These are phyloP conservation scores for Sarcophaga bullata DNA, from an alignment of 1,140 invertebrate genomes.

Conservation along the genomic window DNA sequence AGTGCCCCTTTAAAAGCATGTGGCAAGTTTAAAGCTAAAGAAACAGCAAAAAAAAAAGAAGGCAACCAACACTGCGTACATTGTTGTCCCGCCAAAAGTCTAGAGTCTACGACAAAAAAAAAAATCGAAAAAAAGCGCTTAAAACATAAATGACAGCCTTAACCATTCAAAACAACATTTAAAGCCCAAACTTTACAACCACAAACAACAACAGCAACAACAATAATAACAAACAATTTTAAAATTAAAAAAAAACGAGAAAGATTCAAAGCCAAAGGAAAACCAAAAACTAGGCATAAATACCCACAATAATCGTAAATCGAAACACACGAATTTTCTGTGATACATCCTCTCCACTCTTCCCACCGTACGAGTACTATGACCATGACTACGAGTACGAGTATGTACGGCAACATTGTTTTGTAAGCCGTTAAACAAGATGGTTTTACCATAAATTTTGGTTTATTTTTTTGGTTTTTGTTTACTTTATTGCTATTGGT, in stretches of 20 bases:
- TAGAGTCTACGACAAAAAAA: not conserved
- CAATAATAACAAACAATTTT: not conserved
- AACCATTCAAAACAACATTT: constrained; percentile 18
- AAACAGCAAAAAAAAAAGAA: no score
- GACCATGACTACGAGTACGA: not conserved
- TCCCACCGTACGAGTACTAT: no score
- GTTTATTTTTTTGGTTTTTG: constrained; percentile 16
- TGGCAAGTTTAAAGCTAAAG: constrained; percentile 1
- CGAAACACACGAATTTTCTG: not conserved
- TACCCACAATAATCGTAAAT: constrained; percentile 16
- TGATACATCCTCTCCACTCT: no score
- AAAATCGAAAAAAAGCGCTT: not conserved
- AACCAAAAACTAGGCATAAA: not conserved
- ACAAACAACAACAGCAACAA: not conserved
- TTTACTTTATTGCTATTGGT: not conserved
- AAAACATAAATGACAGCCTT: constrained; percentile 11
- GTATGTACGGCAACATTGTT: constrained; percentile 11
- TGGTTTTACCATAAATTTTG: constrained; percentile 19
- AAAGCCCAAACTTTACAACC: not conserved
- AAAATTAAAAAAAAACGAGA: not conserved
- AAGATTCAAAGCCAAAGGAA: not conserved
- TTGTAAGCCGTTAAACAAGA: constrained; percentile 25
- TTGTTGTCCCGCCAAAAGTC: constrained; percentile 25
- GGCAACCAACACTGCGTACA: not conserved
- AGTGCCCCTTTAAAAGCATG: not conserved